Evolutionary conservation across 2,113 vertebrate species (phyloP).

Genomic region (Passer domesticus): DNA sequence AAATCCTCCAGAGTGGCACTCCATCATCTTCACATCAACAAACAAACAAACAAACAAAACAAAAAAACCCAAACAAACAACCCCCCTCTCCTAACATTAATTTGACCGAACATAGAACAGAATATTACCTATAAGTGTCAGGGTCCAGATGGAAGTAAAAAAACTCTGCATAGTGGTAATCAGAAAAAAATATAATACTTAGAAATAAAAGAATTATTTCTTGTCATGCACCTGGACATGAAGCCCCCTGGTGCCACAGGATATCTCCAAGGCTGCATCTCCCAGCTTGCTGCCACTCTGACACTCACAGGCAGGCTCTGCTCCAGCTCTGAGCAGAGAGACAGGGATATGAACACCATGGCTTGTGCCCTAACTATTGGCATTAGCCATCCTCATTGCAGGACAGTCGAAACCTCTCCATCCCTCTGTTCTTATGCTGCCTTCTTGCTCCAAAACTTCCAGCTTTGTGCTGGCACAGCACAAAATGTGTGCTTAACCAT

Average conservation of each 20-base stretch:
- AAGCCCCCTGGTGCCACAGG: not conserved
- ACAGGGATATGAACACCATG: not conserved
- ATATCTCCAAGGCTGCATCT: not conserved
- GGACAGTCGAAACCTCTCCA: not conserved
- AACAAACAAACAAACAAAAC: not conserved
- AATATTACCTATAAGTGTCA: not conserved
- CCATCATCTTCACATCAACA: not conserved
- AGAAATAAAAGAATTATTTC: not conserved
- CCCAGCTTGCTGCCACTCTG: not conserved
- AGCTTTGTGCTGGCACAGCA: not conserved
- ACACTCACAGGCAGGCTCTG: not conserved
- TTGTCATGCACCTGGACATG: not conserved
- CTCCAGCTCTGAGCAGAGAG: not conserved
- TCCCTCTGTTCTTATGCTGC: not conserved
- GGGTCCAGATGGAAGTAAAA: not conserved
- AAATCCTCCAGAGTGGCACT: not conserved
- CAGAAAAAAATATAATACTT: not conserved
- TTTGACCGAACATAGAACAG: not conserved
- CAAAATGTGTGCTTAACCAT: not conserved
- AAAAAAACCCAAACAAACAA: no score
- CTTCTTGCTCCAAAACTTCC: not conserved
- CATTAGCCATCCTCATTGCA: rapidly evolving
- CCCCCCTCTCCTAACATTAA: not conserved
- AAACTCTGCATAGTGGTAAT: not conserved
- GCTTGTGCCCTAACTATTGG: not conserved